phyloP scores from a whole-genome alignment of 2,888 invertebrate genomes.

The Apeira syringaria region DNA sequence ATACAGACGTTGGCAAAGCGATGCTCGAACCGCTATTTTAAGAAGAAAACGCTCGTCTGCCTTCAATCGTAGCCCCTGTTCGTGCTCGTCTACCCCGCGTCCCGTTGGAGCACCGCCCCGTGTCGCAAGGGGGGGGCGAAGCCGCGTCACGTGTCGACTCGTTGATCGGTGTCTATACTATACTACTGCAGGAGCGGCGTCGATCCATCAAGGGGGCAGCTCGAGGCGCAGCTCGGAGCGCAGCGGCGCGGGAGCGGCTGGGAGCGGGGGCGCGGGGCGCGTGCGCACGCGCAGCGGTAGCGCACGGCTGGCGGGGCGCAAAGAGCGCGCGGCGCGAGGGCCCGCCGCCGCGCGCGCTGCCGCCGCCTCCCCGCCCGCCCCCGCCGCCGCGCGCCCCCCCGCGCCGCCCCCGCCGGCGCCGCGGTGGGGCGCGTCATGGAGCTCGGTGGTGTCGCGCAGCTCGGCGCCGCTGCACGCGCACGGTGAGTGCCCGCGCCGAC shows the following conservation, averaged over 20 bases:
- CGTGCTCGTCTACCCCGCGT: too few species aligned
- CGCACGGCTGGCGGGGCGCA: slow-evolving; percentile 30
- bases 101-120: too few species aligned
- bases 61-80: too few species aligned
- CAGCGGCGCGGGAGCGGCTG: slow-evolving; percentile 24
- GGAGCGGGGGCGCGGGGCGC: slow-evolving; percentile 19
- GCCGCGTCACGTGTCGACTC: too few species aligned
- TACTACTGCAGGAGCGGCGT: not conserved
- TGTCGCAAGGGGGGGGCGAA: too few species aligned
- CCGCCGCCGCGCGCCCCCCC: slow-evolving; percentile 20
- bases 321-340: slow-evolving; percentile 31
- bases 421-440: slow-evolving; percentile 65
- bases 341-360: slow-evolving; percentile 29
- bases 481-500: too few species aligned
- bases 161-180: too few species aligned
- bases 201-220: not conserved
- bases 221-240: slow-evolving; percentile 45
- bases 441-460: slow-evolving; percentile 60
- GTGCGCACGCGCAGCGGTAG: slow-evolving; percentile 23
- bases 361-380: slow-evolving; percentile 27
- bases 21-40: too few species aligned
- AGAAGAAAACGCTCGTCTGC: too few species aligned
- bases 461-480: slow-evolving; percentile 10
- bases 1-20: too few species aligned
- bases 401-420: slow-evolving; percentile 36